Base-by-base conservation (phyloP, 2,888 invertebrate species). In the Eristalis pertinax region DNA sequence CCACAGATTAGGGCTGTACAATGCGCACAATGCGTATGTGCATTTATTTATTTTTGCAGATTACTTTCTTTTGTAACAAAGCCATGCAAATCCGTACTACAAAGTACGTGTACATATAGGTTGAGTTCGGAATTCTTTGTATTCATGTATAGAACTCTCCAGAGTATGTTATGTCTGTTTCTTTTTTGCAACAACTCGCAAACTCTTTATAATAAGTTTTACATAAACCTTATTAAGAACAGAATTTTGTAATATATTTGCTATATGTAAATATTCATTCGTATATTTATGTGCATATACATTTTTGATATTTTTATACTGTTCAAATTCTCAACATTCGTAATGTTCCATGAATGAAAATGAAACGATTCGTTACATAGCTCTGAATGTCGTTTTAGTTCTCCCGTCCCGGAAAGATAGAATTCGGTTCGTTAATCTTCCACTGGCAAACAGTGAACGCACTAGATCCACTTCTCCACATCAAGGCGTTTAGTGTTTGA, bases 401-500 rank as follows among this genome's bases (percentile, higher is more conserved):
- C 69, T 62, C 19, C 87, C 87, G 87, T 87, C 68, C 84, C 87
- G 87, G 87, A 87, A 84, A 87, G 84, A 73, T 62, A 79, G 24
- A 84, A 72, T 29, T 80, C 76, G 87, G 76, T 76, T 87, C 87
- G 87, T 87, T 87, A 84, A 80, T 73, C 70, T 76, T 69, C 35
- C 70, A 73, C 76, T 50, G 38, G 79, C 79, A 76, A 76, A 68
- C 79, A 73, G 60, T 76, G 72, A 75, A 78, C 60, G 70, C 83
- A 79, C 79, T 79, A 79, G 22, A 83, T 68, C 19, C 74, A 74
- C 74, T 65, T 29, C 43, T 58, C 22, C 69, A 68, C 79, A 72
- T 79, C 56, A 63, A 79, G 79, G 83, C 84, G 84, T 87, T 86
- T 87, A 87, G 75, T 56, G 73, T 84, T 79, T 87, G 87, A 87